Conservation (phyloP, 2,888 invertebrate species). For the Heliconius hortense region DNA sequence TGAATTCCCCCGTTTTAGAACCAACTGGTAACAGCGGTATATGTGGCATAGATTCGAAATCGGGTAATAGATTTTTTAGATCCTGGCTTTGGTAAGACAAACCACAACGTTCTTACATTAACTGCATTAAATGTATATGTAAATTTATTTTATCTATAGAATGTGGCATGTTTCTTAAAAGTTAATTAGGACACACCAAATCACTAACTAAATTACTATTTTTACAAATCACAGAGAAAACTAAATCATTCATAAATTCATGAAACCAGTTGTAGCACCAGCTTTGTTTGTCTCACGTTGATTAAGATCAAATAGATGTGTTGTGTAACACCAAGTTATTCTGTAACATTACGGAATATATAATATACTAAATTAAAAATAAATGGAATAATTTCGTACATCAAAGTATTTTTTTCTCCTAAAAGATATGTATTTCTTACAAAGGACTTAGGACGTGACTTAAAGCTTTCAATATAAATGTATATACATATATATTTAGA, state of each 20-base stretch:
- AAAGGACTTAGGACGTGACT: neutral
- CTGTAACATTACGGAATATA: neutral
- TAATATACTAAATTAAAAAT: constrained; percentile 22
- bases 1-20: too few relatives aligned
- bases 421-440: constrained; percentile 1
- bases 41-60: too few relatives aligned
- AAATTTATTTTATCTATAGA: too few relatives aligned
- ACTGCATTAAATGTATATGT: too few relatives aligned
- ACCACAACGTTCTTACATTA: too few relatives aligned
- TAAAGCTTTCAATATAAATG: neutral
- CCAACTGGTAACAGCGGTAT: too few relatives aligned
- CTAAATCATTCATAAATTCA: neutral
- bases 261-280: neutral
- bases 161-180: neutral
- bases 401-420: constrained; percentile 11
- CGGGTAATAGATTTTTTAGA: too few relatives aligned
- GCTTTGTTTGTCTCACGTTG: constrained; percentile 25
- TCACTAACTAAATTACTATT: neutral
- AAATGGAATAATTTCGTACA: constrained; percentile 16
- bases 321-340: constrained; percentile 11
- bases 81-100: too few relatives aligned
- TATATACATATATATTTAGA: neutral
- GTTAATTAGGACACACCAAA: neutral
- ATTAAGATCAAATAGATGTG: constrained; percentile 30
- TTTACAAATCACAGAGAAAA: neutral